Conservation (phyloP, 1,140 invertebrate genomes). For the Drosophila albomicans region DNA sequence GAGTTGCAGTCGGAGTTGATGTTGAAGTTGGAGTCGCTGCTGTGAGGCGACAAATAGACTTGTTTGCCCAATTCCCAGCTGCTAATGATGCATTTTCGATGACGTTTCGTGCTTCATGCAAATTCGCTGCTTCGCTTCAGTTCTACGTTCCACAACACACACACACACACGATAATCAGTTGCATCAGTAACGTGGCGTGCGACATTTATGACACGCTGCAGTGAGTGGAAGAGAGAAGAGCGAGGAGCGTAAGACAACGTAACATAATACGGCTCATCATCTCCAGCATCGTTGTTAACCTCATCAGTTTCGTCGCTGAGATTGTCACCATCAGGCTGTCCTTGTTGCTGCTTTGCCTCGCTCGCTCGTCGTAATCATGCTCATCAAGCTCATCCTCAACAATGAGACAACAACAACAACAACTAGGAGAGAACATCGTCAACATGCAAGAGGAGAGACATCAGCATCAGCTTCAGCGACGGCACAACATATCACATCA, state of each 20-base stretch:
- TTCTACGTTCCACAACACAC: constrained; percentile 3
- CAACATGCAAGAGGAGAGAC: constrained; percentile 18
- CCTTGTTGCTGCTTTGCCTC: constrained; percentile 19
- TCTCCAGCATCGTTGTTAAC: constrained; percentile 66
- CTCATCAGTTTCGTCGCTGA: constrained; percentile 72
- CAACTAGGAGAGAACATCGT: background rate
- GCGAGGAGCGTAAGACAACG: constrained; percentile 20
- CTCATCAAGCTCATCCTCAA: constrained; percentile 48
- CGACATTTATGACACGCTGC: constrained; percentile 77
- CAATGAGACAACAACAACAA: constrained; percentile 25
- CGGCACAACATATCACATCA: constrained; percentile 63
- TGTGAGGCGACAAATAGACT: constrained; percentile 76
- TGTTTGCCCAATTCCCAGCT: constrained; percentile 77
- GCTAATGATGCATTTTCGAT: constrained; percentile 82
- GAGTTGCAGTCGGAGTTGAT: constrained; percentile 18
- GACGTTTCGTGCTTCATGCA: constrained; percentile 70
- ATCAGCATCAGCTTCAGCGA: constrained; percentile 46
- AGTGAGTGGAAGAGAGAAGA: background rate
- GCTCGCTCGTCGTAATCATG: constrained; percentile 42
- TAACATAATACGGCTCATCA: constrained; percentile 79
- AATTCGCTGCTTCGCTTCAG: constrained; percentile 39
- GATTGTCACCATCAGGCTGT: constrained; percentile 57
- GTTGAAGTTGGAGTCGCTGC: background rate
- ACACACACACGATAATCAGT: constrained; percentile 56
- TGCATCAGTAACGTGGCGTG: constrained; percentile 75